phyloP scores from a whole-genome alignment of 2,888 invertebrate species.

The Chloroclysta siterata region DNA sequence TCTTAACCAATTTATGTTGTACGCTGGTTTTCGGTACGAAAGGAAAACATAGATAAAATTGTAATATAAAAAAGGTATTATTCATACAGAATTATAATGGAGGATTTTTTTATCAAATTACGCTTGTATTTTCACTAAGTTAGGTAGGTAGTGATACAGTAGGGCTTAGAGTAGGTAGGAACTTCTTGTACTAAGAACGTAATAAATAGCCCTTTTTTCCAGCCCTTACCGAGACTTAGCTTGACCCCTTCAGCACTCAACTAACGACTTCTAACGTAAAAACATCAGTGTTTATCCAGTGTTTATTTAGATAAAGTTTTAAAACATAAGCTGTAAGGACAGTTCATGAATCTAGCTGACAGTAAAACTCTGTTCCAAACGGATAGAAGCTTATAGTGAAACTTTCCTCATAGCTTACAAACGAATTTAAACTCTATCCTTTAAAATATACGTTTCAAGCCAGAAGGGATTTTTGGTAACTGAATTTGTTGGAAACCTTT shows the following conservation, averaged over 20 bases:
- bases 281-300: conserved; percentile 15
- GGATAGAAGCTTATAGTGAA: conserved; percentile 32
- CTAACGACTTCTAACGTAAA: background rate
- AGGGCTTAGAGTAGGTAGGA: no score
- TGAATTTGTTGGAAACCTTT: background rate
- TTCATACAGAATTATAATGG: no score
- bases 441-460: conserved; percentile 13
- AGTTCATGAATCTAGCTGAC: conserved; percentile 40
- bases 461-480: background rate
- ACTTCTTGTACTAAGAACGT: no score
- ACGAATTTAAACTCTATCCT: conserved; percentile 14
- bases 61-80: no score
- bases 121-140: no score
- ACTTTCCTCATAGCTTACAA: conserved; percentile 26
- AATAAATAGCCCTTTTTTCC: no score
- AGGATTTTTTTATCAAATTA: no score
- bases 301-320: conserved; percentile 28
- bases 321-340: conserved; percentile 30
- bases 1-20: background rate
- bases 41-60: background rate
- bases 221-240: background rate
- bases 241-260: background rate
- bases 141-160: no score
- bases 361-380: conserved; percentile 34
- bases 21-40: background rate